phyloP scores from a whole-genome alignment of 2,888 invertebrate genomes.

The Macropis europaea region DNA sequence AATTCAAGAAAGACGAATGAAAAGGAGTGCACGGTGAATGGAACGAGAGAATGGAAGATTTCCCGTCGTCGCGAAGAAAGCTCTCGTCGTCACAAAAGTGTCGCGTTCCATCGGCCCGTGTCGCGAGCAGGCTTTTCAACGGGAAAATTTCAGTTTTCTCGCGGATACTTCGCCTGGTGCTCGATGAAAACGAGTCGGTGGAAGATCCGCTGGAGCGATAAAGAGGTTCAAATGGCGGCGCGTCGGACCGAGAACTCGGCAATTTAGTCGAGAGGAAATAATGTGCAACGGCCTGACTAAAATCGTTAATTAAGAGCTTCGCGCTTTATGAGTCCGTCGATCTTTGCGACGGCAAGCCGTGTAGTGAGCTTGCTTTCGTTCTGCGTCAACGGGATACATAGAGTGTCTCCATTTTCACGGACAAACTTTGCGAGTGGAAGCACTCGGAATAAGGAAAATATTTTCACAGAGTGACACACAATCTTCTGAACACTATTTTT shows the following conservation, averaged over 20 bases:
- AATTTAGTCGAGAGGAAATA: conserved; percentile 54
- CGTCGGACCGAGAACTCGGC: conserved; percentile 52
- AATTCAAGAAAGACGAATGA: neutral
- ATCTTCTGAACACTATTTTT: no score
- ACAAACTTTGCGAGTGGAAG: no score
- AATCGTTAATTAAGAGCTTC: conserved; percentile 60
- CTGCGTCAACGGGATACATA: no score
- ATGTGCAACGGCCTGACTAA: conserved; percentile 53
- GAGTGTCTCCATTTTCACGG: no score
- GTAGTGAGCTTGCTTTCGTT: conserved; percentile 4
- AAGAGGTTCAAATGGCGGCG: conserved; percentile 49
- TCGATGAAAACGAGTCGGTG: conserved; percentile 13
- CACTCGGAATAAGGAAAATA: no score
- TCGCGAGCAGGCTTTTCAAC: no score
- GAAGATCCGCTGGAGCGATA: conserved; percentile 49
- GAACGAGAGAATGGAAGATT: neutral
- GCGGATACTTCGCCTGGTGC: neutral
- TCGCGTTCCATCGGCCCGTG: no score
- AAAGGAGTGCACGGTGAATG: neutral
- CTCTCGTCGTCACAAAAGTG: no score
- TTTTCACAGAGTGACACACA: no score
- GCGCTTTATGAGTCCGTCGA: conserved; percentile 34
- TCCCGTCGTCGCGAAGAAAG: neutral
- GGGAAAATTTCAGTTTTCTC: neutral
- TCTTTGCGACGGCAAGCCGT: conserved; percentile 23